A percentile compares a stretch with the other conserved stretches of the same genome.
Conservation (phyloP, 2,113 vertebrate genomes). For the Cyprinodon variegatus region DNA sequence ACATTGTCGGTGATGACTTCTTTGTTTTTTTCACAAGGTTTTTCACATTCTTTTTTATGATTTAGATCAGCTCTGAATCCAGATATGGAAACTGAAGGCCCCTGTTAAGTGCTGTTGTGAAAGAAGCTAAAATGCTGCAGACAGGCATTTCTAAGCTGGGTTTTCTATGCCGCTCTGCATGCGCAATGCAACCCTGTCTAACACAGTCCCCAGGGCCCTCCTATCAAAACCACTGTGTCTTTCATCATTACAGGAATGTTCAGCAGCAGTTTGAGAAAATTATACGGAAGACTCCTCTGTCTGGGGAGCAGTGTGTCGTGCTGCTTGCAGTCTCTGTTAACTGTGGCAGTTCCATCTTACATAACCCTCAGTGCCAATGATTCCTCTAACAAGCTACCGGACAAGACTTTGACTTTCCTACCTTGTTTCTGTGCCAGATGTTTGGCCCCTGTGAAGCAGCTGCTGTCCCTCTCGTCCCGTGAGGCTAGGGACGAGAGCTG, state of each 20-base stretch:
- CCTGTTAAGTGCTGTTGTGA: background rate
- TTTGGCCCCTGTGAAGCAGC: conserved; percentile 52
- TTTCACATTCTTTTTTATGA: conserved; percentile 11
- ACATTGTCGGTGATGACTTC: conserved; percentile 15
- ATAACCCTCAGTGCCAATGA: conserved; percentile 23
- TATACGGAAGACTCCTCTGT: conserved; percentile 35
- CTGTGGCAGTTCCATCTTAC: conserved; percentile 38
- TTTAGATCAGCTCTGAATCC: conserved; percentile 5
- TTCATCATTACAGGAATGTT: conserved; percentile 53
- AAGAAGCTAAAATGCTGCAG: conserved; percentile 21
- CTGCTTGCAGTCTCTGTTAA: conserved; percentile 48
- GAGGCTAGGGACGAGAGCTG: conserved; percentile 24
- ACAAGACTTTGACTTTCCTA: conserved; percentile 57
- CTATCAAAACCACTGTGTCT: conserved; percentile 49
- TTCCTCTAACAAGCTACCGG: conserved; percentile 42
- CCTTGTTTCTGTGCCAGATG: conserved; percentile 63
- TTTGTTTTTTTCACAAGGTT: conserved; percentile 9
- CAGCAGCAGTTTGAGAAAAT: conserved; percentile 53
- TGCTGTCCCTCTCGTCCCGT: conserved; percentile 52
- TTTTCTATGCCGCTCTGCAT: conserved; percentile 24
- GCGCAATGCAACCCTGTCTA: conserved; percentile 29
- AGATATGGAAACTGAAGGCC: conserved; percentile 4
- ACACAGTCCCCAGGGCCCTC: conserved; percentile 46
- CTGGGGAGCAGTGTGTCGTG: conserved; percentile 31
- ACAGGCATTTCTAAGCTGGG: conserved; percentile 16